phyloP scores from a whole-genome alignment of 35 echinoderm and acorn worm genomes.

The Ophioderma brevispina region DNA sequence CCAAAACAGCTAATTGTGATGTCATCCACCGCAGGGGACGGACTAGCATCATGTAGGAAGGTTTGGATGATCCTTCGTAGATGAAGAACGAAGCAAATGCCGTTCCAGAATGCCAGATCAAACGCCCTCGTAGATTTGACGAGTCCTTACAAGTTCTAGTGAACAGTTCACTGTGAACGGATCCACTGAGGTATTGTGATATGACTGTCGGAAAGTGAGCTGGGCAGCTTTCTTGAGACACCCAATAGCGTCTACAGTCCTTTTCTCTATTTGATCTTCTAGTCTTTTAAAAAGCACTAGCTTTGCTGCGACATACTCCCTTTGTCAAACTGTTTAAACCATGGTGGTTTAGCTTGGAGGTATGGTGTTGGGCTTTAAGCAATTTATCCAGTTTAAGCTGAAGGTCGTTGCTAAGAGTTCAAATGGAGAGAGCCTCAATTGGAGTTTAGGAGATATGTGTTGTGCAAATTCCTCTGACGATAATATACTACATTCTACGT shows the following conservation, averaged over 20 bases:
- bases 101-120: background rate
- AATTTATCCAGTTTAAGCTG: too few relatives aligned
- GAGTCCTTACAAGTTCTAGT: background rate
- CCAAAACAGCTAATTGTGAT: background rate
- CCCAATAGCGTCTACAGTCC: background rate
- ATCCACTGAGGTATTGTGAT: constrained; percentile 20
- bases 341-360: constrained; percentile 15
- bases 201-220: background rate
- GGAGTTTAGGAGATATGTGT: too few relatives aligned
- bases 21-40: background rate
- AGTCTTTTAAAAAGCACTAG: background rate
- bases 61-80: background rate
- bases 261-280: background rate
- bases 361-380: too few relatives aligned
- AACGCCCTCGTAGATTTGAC: constrained; percentile 19
- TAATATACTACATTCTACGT: too few relatives aligned
- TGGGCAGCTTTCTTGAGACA: background rate
- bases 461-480: too few relatives aligned
- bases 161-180: background rate
- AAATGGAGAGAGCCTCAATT: too few relatives aligned
- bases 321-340: constrained; percentile 1
- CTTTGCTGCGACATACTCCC: background rate
- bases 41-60: background rate
- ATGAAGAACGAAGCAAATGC: constrained; percentile 20
- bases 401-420: too few relatives aligned